Base-by-base conservation (phyloP, 2,113 vertebrate species). In the Coptodon rendalli region DNA sequence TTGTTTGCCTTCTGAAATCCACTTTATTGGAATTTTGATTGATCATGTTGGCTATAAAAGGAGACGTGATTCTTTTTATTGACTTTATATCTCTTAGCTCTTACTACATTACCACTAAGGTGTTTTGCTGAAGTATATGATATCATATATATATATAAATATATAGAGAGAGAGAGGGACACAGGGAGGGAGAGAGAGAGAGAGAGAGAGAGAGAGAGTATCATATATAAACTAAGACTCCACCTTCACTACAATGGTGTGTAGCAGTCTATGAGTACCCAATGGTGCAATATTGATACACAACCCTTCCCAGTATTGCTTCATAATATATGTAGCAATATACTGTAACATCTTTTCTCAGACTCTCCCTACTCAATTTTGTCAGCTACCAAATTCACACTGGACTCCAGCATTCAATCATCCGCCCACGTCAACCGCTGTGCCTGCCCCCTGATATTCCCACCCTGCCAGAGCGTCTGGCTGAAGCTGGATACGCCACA, bases 351-450 rank as follows among this genome's bases (percentile, higher is more conserved):
- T 36, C 54, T 27, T 29, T n/a, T 48, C 12, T 78, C 45, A 73
- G 13, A 89, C 85, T 73, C 36, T 40, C 19, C 4, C 8, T 54
- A 7, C 16, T 43, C 34, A 40, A 10, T 87, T 71, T 45, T 82
- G 81, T 22, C 89, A 99, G 98, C 92, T 99, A 99, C 94, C 98
- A 98, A 94, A 99, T 99, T 90, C 98, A 98, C 95, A 99, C 98
- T 0, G 98, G 98, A 31, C 98, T 99, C 80, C 97, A 99, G 81
- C 98, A 99, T 91, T 99, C 98, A 40, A 97, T 99, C 88, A 99
- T 99, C 82, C 95, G 97, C 73, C 97, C 98, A 2, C 97, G 97
- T 1, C 98, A 99, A 88, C 98, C 98, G 61, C 97, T 98, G 93
- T 99, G 98, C 92, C 94, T 99, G 94, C 98, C 98, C 80, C 94